Conservation (phyloP, 1,140 invertebrate species). For the Holcopasites calliopsidis region DNA sequence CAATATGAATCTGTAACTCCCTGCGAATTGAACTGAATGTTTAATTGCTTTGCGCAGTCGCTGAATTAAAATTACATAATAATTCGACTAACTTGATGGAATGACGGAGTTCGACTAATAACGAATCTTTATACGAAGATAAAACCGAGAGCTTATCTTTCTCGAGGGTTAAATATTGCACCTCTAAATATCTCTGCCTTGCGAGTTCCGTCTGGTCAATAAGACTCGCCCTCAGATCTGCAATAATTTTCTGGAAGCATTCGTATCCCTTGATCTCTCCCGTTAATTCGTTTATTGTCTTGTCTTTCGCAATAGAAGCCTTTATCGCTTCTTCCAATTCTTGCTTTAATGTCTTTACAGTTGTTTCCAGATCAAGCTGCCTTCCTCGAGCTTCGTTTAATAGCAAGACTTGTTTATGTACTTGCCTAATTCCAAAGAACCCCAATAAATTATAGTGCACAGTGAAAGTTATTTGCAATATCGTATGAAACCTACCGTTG, state of each 20-base stretch:
- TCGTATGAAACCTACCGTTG: conserved; percentile 49
- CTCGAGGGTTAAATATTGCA: conserved; percentile 57
- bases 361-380: conserved; percentile 29
- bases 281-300: conserved; percentile 45
- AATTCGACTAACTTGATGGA: conserved; percentile 58
- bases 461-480: neutral
- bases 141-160: conserved; percentile 60
- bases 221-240: conserved; percentile 50
- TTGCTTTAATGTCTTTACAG: conserved; percentile 33
- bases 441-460: neutral
- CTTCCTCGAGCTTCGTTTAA: conserved; percentile 43
- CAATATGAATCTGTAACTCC: conserved; percentile 58
- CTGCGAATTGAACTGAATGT: conserved; percentile 40
- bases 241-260: conserved; percentile 42
- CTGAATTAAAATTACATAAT: neutral
- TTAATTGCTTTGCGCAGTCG: neutral
- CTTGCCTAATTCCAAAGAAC: conserved; percentile 49
- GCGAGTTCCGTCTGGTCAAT: conserved; percentile 55
- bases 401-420: conserved; percentile 35
- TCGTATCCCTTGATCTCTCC: conserved; percentile 47
- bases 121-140: conserved; percentile 54
- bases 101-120: conserved; percentile 49
- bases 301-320: conserved; percentile 21
- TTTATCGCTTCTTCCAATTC: conserved; percentile 50
- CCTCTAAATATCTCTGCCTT: conserved; percentile 48